Evolutionary conservation across 2,113 vertebrate species (phyloP).

Genomic region (Poeciliopsis prolifica): DNA sequence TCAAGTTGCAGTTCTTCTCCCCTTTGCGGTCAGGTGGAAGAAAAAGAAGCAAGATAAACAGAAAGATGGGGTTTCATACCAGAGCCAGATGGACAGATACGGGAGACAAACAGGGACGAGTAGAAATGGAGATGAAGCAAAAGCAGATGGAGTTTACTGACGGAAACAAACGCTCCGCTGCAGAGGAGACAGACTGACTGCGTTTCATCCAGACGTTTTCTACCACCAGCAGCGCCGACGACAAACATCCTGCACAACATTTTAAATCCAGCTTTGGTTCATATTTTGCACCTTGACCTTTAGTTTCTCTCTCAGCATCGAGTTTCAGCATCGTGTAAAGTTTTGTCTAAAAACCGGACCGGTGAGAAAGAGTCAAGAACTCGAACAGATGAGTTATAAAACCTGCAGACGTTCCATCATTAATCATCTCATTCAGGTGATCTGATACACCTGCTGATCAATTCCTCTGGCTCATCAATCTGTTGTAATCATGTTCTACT

Average conservation of each 20-base stretch:
- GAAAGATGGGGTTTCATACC: constrained; percentile 28
- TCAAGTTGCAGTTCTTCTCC: constrained; percentile 41
- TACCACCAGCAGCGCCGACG: not conserved
- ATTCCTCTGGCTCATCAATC: no score
- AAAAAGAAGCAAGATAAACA: constrained; percentile 35
- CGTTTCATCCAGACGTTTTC: not conserved
- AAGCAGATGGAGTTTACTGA: constrained; percentile 49
- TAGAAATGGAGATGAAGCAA: constrained; percentile 38
- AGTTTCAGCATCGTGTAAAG: not conserved
- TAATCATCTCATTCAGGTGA: no score
- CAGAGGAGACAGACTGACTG: constrained; percentile 44
- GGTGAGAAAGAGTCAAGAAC: not conserved
- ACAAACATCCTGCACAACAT: not conserved
- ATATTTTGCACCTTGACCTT: not conserved
- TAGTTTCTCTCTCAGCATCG: not conserved
- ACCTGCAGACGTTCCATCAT: no score
- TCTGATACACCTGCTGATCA: no score
- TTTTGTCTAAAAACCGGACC: not conserved
- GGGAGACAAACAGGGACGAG: constrained; percentile 8
- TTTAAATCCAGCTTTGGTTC: not conserved
- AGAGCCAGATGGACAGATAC: constrained; percentile 21
- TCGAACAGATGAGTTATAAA: no score
- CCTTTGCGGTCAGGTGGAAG: constrained; percentile 33
- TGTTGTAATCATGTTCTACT: no score
- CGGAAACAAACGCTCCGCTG: constrained; percentile 44